Percentiles rank a stretch among this genome's conserved stretches.
These are phyloP conservation scores for Stomatorhinus walkeri DNA, from an alignment of 2,797 vertebrate genomes.

Conservation along the genomic window DNA sequence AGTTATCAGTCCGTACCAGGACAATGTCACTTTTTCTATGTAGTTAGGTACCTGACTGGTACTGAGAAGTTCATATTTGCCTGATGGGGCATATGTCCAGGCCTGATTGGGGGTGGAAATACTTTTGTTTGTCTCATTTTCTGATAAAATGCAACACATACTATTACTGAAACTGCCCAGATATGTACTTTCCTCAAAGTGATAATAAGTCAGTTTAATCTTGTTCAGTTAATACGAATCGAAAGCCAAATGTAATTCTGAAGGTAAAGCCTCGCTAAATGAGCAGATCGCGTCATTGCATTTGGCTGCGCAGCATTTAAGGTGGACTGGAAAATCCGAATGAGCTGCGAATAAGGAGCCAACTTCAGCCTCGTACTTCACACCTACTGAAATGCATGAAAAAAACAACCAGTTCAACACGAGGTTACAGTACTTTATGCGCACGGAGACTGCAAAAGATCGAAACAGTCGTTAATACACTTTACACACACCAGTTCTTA, in stretches of 20 bases:
- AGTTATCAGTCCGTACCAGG: too few species aligned
- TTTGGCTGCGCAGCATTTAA: too few species aligned
- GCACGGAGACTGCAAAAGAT: neutral
- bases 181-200: neutral
- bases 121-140: neutral
- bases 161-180: neutral
- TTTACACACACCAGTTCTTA: neutral
- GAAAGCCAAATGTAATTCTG: neutral
- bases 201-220: neutral
- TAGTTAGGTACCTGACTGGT: too few species aligned
- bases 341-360: too few species aligned
- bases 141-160: neutral
- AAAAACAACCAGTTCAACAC: too few species aligned
- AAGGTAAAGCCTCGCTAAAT: neutral
- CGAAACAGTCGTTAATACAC: neutral
- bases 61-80: too few species aligned
- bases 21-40: too few species aligned
- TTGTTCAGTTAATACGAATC: neutral
- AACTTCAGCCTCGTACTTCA: too few species aligned
- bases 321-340: too few species aligned
- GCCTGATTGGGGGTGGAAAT: neutral
- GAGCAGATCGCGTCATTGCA: too few species aligned
- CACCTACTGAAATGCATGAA: too few species aligned
- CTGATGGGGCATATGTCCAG: neutral
- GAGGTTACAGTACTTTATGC: too few species aligned